Evolutionary conservation across 2,888 invertebrate species (phyloP), one percentile per base, ranked within the genome.

Genomic region (Caenorhabditis parvicauda): DNA sequence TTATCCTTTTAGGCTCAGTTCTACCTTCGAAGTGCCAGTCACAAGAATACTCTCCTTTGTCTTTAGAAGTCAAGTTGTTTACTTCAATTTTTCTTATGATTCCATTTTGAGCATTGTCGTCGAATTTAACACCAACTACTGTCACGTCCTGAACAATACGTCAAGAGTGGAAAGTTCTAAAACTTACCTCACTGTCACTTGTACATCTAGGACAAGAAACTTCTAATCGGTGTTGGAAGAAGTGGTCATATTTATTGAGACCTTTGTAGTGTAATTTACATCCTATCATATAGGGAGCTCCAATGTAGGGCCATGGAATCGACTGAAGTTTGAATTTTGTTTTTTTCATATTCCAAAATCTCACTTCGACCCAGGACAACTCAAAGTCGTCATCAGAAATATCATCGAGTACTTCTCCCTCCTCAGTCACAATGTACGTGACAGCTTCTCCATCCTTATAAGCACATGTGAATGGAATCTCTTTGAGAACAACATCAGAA

Each of bases 251-350:
- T 35, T 38, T 41, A 0, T 37, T n/a, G 5, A 39, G 7, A n/a
- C 59, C 58, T 3, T 9, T 44, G 27, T 45, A 52, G 0, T 5
- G 35, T 12, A 65, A 14, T 7, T 48, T 35, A 19, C 68, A 68
- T 3, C 35, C 48, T 0, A 58, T 19, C 3, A 63, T 42, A 27
- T 52, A 63, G 28, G 58, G 57, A 9, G 49, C 45, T 4, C 63
- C 68, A 28, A 65, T 60, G 24, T 65, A 46, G 24, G 68, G 62
- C 64, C 64, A 68, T 1, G 48, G 49, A 22, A 54, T 49, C 4
- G 54, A 29, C 56, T 59, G 25, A 51, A 46, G 24, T 9, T 7
- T 41, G 4, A 17, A 12, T 7, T 4, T 48, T 37, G 5, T 35
- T 4, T n/a, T 14, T 35, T 37, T 35, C n/a, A 22, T 12, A 9